Evolutionary conservation across 37 sponge, comb jelly and placozoan species (phyloP).

Genomic region (Dysidea cf. avara): DNA sequence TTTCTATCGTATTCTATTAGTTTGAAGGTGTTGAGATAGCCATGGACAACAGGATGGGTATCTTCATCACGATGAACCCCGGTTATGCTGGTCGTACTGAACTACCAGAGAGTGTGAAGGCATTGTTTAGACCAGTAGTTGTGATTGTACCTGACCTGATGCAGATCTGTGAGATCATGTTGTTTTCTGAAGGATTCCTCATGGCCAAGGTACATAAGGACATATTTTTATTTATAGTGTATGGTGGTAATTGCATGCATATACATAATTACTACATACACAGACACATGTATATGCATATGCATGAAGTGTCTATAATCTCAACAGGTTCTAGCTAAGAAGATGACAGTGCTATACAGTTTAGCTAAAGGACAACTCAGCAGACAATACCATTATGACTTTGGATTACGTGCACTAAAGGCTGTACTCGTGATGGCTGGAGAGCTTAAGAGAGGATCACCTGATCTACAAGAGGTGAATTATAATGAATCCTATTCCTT

Average conservation of each 20-base stretch:
- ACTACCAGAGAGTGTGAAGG: constrained; percentile 98
- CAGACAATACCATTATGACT: constrained; percentile 97
- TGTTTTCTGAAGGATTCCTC: constrained; percentile 99
- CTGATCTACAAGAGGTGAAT: constrained; percentile 84
- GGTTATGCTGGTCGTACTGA: constrained; percentile 99
- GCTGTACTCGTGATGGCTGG: constrained; percentile 99
- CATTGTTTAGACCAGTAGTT: constrained; percentile 97
- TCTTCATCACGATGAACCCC: constrained; percentile 99
- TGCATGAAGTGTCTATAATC: neutral
- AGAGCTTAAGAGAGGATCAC: constrained; percentile 97
- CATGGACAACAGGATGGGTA: constrained; percentile 91
- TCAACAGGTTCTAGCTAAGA: constrained; percentile 88
- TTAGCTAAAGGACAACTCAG: constrained; percentile 96
- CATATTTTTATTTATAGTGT: constrained; percentile 5
- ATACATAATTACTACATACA: neutral
- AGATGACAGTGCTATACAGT: constrained; percentile 99
- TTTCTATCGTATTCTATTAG: constrained; percentile 18
- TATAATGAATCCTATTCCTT: neutral
- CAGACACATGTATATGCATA: neutral
- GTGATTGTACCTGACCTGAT: constrained; percentile 98
- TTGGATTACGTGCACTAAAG: constrained; percentile 98
- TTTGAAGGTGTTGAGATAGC: constrained; percentile 97
- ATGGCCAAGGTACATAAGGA: constrained; percentile 80
- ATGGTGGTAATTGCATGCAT: neutral
- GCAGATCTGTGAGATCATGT: constrained; percentile 99